Conservation (phyloP, 2,797 vertebrate genomes). For the Chrosomus eos region DNA sequence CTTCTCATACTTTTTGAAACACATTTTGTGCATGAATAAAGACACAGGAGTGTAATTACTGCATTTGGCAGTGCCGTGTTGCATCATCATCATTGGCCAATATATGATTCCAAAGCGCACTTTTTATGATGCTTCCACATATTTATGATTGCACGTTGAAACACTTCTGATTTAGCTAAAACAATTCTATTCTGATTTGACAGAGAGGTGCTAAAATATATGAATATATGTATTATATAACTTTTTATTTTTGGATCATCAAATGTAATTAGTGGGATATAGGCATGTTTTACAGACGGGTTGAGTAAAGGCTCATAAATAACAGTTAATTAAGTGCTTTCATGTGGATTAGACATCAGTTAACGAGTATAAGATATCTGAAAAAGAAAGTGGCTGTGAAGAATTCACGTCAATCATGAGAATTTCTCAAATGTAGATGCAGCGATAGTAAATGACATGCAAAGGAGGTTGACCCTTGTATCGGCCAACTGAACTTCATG, state of each 20-base stretch:
- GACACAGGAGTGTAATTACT: neutral
- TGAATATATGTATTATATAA: neutral
- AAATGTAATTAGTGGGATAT: constrained; percentile 41
- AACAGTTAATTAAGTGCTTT: constrained; percentile 31
- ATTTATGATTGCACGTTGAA: neutral
- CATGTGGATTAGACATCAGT: constrained; percentile 34
- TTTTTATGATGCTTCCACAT: neutral
- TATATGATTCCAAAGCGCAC: neutral
- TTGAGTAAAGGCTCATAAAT: constrained; percentile 28
- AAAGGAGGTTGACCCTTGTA: constrained; percentile 21
- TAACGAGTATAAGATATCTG: neutral
- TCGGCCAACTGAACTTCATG: constrained; percentile 30
- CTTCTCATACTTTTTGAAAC: neutral
- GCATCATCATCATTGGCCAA: neutral
- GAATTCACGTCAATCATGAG: neutral
- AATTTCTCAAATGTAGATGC: constrained; percentile 24
- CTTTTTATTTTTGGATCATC: constrained; percentile 23
- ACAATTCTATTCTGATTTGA: neutral
- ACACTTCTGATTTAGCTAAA: neutral
- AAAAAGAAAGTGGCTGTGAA: neutral
- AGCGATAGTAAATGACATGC: constrained; percentile 38
- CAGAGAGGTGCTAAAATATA: neutral
- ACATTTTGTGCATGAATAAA: neutral
- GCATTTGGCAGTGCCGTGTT: neutral
- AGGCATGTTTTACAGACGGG: constrained; percentile 27